These are phyloP conservation scores for Okapia johnstoni DNA, from an alignment of 2,113 vertebrate species.

Conservation along the genomic window DNA sequence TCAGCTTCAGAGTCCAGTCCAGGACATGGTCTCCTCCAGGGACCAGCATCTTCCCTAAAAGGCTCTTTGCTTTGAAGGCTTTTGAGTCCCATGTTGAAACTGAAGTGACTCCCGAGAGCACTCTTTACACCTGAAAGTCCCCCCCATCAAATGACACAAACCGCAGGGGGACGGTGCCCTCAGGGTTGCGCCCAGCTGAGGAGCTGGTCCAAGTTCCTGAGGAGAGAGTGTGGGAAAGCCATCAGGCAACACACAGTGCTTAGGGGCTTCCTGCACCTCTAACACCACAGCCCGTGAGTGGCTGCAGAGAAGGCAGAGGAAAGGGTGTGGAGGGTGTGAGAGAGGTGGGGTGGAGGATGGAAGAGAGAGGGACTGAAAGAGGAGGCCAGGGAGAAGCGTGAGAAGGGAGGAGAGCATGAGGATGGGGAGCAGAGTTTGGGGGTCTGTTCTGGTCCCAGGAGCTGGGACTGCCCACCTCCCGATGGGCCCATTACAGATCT, in stretches of 20 bases:
- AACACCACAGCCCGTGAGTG: background rate
- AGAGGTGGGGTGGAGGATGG: background rate
- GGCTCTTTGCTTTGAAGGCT: background rate
- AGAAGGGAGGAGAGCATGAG: background rate
- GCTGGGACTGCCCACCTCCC: background rate
- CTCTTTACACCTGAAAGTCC: background rate
- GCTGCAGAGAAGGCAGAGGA: background rate
- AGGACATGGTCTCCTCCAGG: background rate
- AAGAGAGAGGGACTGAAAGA: background rate
- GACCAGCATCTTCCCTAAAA: background rate
- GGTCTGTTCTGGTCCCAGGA: background rate
- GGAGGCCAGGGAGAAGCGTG: background rate
- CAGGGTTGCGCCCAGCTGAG: background rate
- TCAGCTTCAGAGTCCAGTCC: background rate
- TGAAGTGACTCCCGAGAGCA: background rate
- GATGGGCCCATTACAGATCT: too few relatives aligned
- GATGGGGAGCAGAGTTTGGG: background rate
- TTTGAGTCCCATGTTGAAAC: background rate
- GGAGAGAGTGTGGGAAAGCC: background rate
- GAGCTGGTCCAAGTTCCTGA: too few relatives aligned
- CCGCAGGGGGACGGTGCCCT: accelerated
- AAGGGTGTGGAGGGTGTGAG: background rate
- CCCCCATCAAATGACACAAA: too few relatives aligned
- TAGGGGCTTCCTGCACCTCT: background rate
- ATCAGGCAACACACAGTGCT: background rate